Conservation (phyloP, 2,797 vertebrate genomes). For the Crenuchus spilurus region DNA sequence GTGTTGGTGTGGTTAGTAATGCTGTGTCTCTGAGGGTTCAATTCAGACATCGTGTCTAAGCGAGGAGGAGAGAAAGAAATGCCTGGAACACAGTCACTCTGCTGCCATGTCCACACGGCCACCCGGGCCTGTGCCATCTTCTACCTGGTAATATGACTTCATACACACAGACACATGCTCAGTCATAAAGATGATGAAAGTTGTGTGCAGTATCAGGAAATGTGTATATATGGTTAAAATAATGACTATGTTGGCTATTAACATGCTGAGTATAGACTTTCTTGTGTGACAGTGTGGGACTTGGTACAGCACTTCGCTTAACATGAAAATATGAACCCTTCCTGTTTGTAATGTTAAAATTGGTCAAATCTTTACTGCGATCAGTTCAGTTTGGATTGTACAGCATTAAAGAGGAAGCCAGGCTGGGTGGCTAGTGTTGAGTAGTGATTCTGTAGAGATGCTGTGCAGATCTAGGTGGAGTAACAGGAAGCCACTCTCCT, state of each 20-base stretch:
- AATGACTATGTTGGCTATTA: no score
- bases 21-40: background rate
- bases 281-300: background rate
- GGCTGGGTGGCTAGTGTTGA: background rate
- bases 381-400: background rate
- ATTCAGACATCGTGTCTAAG: conserved; percentile 12
- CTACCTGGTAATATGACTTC: conserved; percentile 55
- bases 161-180: background rate
- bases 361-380: background rate
- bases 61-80: conserved; percentile 34
- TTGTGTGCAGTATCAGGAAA: background rate
- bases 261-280: background rate
- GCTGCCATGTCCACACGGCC: conserved; percentile 58
- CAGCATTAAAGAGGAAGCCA: conserved; percentile 4
- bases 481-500: background rate
- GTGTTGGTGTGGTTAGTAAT: conserved; percentile 23
- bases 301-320: background rate
- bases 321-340: background rate
- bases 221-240: no score
- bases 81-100: conserved; percentile 51
- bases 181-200: background rate
- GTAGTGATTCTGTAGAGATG: no score
- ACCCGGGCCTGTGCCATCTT: conserved; percentile 36
- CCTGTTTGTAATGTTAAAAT: background rate
- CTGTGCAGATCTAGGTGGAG: background rate